A percentile compares a stretch with the other conserved stretches of the same genome.
Evolutionary conservation across 2,888 invertebrate species (phyloP).

Genomic region (Cheilosia grossa): DNA sequence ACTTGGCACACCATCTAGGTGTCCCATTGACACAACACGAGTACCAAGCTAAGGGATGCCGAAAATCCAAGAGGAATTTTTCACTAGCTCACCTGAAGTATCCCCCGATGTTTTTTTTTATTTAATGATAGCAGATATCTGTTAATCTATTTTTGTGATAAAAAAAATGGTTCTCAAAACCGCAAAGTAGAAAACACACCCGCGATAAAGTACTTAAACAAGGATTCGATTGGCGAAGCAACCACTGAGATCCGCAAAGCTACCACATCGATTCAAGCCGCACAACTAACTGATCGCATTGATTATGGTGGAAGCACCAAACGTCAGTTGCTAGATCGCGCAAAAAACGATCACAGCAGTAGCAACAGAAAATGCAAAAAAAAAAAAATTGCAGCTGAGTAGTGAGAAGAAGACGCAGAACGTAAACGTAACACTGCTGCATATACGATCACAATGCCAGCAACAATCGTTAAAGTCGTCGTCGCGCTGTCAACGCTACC

Average conservation of each 20-base stretch:
- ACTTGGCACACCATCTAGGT: slow-evolving; percentile 44
- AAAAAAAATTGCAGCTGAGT: slow-evolving; percentile 1
- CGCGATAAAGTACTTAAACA: slow-evolving; percentile 21
- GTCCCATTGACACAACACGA: slow-evolving; percentile 61
- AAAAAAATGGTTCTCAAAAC: background rate
- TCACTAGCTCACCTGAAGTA: slow-evolving; percentile 56
- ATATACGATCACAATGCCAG: slow-evolving; percentile 42
- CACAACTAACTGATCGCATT: slow-evolving; percentile 74
- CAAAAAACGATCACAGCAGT: slow-evolving; percentile 45
- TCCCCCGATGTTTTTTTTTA: background rate
- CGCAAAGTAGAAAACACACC: slow-evolving; percentile 2
- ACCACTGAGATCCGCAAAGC: slow-evolving; percentile 64
- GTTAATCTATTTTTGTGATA: background rate
- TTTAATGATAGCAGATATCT: background rate
- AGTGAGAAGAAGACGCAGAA: slow-evolving; percentile 31
- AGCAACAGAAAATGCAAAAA: slow-evolving; percentile 61
- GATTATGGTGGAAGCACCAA: slow-evolving; percentile 65
- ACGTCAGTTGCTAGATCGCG: slow-evolving; percentile 68
- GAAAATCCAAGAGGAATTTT: slow-evolving; percentile 30
- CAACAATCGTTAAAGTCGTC: slow-evolving; percentile 41
- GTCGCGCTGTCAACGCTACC: slow-evolving; percentile 39
- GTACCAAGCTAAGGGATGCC: slow-evolving; percentile 62
- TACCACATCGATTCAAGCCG: slow-evolving; percentile 74
- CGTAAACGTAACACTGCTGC: slow-evolving; percentile 54
- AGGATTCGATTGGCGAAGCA: slow-evolving; percentile 61